Base-by-base conservation (phyloP, 2,113 vertebrate genomes). In the Theristicus caerulescens region DNA sequence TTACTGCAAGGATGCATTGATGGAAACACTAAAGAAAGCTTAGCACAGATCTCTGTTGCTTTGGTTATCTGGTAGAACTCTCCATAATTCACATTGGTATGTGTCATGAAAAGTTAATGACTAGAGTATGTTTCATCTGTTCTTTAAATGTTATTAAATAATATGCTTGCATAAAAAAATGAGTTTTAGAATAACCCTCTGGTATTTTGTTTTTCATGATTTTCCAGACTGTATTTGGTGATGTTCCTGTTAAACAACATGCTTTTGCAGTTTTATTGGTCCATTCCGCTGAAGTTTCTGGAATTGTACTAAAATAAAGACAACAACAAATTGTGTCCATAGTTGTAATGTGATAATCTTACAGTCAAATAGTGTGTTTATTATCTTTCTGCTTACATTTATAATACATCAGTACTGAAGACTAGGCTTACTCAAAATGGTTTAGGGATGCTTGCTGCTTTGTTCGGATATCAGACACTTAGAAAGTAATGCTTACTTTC, bases 361-460 rank as follows among this genome's bases (percentile, higher is more conserved):
- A 55, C 29, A 57, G 38, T 40, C 32, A 83, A 74, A 47, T 20
- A 49, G 6, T 24, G 27, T 92, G 12, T 51, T 82, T 54, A 62
- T 57, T 62, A 36, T 92, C 36, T 79, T 31, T 44, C 83, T 73
- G 38, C 15, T 93, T 32, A 54, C 32, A 51, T 94, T 92, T 92
- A 49, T 51, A 73, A 74, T 70, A 51, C 74, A 80, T 82, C 64
- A 55, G 5, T 83, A 84, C 36, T 40, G 84, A 94, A 65, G 57
- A 92, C 65, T 70, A 85, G 80, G 66, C 62, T 83, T 86, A 96
- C 72, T 86, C 80, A 91, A 32, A 88, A 80, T 72, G 46, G 46
- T 82, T 67, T 85, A 67, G 67, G 49, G 25, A 92, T 95, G 69
- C 86, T 67, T 93, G 61, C 82, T 78, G 61, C 77, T 95, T 93